phyloP scores from a whole-genome alignment of 92 coral and sea anemone genomes.

The Porites evermanni region DNA sequence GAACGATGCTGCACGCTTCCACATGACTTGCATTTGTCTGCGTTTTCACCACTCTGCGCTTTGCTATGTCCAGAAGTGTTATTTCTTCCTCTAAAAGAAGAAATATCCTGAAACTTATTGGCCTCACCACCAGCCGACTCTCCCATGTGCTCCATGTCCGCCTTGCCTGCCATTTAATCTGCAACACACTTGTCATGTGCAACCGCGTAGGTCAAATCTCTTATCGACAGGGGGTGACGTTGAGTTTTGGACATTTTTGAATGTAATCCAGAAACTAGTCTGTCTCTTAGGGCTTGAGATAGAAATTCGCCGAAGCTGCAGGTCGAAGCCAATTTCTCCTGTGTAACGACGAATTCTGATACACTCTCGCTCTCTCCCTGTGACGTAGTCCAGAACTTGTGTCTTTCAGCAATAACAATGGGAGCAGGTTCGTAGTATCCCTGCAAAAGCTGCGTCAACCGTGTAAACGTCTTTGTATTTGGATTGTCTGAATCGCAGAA shows the following conservation, averaged over 20 bases:
- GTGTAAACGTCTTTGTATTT: neutral
- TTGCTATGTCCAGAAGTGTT: slow-evolving; percentile 6
- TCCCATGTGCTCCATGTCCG: neutral
- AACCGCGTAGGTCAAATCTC: slow-evolving; percentile 26
- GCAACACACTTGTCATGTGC: slow-evolving; percentile 9
- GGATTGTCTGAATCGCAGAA: slow-evolving; percentile 36
- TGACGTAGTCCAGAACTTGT: slow-evolving; percentile 26
- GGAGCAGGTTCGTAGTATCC: slow-evolving; percentile 41
- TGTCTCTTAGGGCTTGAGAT: slow-evolving; percentile 22
- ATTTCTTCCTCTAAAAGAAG: neutral
- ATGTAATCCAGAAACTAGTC: slow-evolving; percentile 47
- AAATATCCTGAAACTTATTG: slow-evolving; percentile 19
- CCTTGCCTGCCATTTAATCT: too few relatives aligned
- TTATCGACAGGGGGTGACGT: slow-evolving; percentile 14
- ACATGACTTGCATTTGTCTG: neutral
- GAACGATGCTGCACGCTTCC: too few relatives aligned
- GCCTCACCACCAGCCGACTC: slow-evolving; percentile 3
- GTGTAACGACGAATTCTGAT: slow-evolving; percentile 34
- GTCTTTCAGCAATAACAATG: slow-evolving; percentile 13
- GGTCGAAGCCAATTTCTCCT: slow-evolving; percentile 33
- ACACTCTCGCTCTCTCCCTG: slow-evolving; percentile 35
- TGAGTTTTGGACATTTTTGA: slow-evolving; percentile 35
- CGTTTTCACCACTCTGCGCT: neutral
- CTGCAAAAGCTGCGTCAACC: neutral
- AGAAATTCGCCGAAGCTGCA: slow-evolving; percentile 40